Base-by-base conservation (phyloP, 2,113 vertebrate species). In the Grammomys surdaster region DNA sequence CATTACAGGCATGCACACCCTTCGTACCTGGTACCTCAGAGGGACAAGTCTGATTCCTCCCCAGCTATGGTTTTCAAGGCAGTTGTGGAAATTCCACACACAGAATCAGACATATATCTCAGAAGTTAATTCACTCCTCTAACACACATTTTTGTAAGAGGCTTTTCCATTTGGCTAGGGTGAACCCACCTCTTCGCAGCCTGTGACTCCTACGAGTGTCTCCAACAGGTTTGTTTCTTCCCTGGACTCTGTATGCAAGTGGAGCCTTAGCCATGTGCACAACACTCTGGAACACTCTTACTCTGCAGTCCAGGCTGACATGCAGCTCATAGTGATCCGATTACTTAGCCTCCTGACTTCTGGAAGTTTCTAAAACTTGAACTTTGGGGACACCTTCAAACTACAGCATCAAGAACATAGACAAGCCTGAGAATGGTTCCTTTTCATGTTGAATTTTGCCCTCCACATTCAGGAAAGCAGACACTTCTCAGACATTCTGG, bases 81-180 rank as follows among this genome's bases (percentile, higher is more conserved):
- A 7, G 48, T 70, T 17, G 72, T 69, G 63, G 69, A 84, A 85
- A 33, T 86, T 56, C 24, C n/a, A 7, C 54, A 19, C 28, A 8
- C 67, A 36, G 85, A 70, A 89, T 93, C 88, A 76, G 36, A 91
- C 75, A 51, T 70, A 19, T 58, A 40, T 88, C 90, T 93, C 92
- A 89, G 69, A 92, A 24, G 28, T 67, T 67, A 31, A 13, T 26
- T 43, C 13, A 40, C 16, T 70, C n/a, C 58, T 85, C 63, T 95
- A 43, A 70, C 46, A 67, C 69, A 19, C 24, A 69, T 4, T 22
- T 60, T 89, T 76, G 65, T 67, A 67, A 67, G 65, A 67, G 65
- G 26, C 65, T 67, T 90, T 95, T 89, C 22, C 81, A 91, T 78
- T 60, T 82, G 60, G 73, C 60, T 86, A 31, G 65, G 11, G 65